These are phyloP conservation scores for Eilema depressum DNA, from an alignment of 2,888 invertebrate species.

Conservation along the genomic window DNA sequence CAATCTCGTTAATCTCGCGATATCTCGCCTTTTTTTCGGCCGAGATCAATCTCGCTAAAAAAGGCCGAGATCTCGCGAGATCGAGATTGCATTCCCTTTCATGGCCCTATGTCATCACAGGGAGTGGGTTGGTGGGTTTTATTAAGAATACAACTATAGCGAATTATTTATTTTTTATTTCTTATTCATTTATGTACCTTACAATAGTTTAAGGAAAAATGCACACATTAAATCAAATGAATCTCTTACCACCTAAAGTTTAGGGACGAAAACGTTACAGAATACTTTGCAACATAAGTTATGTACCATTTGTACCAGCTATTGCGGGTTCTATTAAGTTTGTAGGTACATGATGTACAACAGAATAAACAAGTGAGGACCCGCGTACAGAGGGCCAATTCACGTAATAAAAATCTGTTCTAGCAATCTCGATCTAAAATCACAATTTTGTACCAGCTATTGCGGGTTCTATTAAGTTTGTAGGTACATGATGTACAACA, in stretches of 20 bases:
- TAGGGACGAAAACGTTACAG: constrained; percentile 21
- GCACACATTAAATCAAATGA: constrained; percentile 43
- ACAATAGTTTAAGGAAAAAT: constrained; percentile 40
- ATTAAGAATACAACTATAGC: constrained; percentile 9
- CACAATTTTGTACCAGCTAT: background rate
- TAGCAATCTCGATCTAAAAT: too few species aligned
- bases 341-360: background rate
- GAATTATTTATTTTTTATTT: constrained; percentile 22
- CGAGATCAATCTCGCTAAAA: too few species aligned
- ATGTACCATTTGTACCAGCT: constrained; percentile 2
- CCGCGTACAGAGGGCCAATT: background rate
- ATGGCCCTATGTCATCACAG: background rate
- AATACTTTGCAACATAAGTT: constrained; percentile 6
- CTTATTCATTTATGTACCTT: constrained; percentile 33
- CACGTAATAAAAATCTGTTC: too few species aligned
- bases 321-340: background rate
- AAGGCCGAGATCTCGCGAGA: too few species aligned
- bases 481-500: background rate
- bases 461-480: background rate
- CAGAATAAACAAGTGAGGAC: constrained; percentile 2
- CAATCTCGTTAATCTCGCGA: too few species aligned
- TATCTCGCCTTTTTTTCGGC: too few species aligned
- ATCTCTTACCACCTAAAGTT: constrained; percentile 22
- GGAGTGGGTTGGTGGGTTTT: background rate
- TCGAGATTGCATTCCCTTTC: too few species aligned